Conservation (phyloP, 2,113 vertebrate genomes). For the Sardina pilchardus region DNA sequence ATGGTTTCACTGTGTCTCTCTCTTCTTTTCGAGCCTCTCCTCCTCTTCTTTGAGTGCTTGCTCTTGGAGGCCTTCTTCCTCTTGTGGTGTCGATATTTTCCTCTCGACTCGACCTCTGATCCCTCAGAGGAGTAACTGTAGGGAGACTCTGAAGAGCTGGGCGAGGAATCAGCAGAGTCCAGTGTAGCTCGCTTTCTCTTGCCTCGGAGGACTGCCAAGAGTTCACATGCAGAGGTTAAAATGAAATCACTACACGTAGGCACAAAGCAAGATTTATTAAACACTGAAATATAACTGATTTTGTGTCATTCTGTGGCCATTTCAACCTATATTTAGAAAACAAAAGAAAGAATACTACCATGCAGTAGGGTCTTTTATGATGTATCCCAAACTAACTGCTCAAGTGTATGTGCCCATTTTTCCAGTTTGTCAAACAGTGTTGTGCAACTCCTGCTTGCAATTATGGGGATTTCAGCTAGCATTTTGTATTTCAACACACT, state of each 20-base stretch:
- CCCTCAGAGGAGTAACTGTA: constrained; percentile 77
- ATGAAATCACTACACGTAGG: not conserved
- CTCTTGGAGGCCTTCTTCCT: constrained; percentile 76
- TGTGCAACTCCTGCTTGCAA: not conserved
- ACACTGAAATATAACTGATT: no score
- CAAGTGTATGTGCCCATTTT: not conserved
- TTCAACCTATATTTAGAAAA: not conserved
- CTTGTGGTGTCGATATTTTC: constrained; percentile 73
- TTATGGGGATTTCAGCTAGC: not conserved
- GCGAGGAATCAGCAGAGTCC: constrained; percentile 78
- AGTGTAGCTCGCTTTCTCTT: constrained; percentile 77
- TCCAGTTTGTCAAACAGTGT: not conserved
- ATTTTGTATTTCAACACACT: not conserved
- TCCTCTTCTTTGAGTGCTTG: constrained; percentile 80
- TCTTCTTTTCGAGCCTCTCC: constrained; percentile 70
- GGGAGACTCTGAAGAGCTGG: constrained; percentile 67
- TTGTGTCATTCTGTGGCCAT: not conserved
- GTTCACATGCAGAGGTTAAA: not conserved
- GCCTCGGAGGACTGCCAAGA: constrained; percentile 78
- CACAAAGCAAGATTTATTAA: not conserved
- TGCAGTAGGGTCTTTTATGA: not conserved
- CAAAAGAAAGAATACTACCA: not conserved
- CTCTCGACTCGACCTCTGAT: constrained; percentile 77
- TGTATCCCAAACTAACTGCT: not conserved
- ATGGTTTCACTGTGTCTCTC: constrained; percentile 65